Conservation (phyloP, 2,797 vertebrate genomes). For the Coracias cyanogaster region DNA sequence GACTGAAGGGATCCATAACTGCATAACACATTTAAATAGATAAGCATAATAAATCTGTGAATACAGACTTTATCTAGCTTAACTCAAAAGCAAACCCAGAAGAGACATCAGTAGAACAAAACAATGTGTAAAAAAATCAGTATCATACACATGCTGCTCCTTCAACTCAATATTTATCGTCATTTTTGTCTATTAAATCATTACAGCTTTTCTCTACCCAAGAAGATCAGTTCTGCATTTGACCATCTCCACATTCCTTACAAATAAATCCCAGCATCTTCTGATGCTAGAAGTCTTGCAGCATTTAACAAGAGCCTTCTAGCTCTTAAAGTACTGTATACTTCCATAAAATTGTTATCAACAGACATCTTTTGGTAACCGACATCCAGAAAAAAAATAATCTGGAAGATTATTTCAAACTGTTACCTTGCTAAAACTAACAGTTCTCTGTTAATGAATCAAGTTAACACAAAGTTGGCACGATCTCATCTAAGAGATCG, state of each 20-base stretch:
- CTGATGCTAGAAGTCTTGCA: background rate
- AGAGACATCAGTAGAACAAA: background rate
- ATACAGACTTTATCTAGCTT: background rate
- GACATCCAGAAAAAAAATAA: background rate
- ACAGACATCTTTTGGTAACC: background rate
- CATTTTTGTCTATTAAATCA: background rate
- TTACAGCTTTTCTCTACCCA: background rate
- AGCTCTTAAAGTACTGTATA: background rate
- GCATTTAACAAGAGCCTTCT: background rate
- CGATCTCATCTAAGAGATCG: background rate
- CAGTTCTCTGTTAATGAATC: background rate
- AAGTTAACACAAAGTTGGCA: background rate
- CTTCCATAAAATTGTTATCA: background rate
- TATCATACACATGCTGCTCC: background rate
- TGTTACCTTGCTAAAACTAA: background rate
- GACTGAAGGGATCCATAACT: constrained; percentile 1
- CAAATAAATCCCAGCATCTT: background rate
- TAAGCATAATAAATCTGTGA: background rate
- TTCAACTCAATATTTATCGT: background rate
- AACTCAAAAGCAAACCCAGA: background rate
- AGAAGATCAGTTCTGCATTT: background rate
- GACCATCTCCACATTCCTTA: background rate
- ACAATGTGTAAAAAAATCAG: background rate
- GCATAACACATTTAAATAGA: background rate
- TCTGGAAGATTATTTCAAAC: background rate